Conservation (phyloP, 2,797 vertebrate genomes). For the Tiaroga cobitis region DNA sequence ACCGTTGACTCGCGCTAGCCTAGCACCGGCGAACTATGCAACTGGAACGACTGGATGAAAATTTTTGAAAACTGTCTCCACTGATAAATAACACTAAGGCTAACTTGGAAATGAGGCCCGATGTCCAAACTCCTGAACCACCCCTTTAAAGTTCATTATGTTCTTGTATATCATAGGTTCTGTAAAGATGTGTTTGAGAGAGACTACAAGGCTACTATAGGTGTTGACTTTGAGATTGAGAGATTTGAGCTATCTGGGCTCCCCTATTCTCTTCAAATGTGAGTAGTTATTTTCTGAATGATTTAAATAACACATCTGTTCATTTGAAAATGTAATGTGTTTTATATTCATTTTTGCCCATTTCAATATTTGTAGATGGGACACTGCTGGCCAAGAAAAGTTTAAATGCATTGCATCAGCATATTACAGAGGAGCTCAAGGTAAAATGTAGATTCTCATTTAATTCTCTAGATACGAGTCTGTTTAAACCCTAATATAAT, state of each 20-base stretch:
- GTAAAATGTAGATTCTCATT: conserved; percentile 65
- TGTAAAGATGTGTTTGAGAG: conserved; percentile 89
- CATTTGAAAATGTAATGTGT: background rate
- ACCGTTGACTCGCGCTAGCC: too few relatives aligned
- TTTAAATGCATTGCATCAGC: conserved; percentile 93
- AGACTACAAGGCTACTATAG: conserved; percentile 93
- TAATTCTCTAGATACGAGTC: background rate
- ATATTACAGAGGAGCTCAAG: conserved; percentile 91
- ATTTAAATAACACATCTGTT: background rate
- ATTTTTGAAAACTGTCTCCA: too few relatives aligned
- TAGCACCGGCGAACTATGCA: too few relatives aligned
- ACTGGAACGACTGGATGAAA: too few relatives aligned
- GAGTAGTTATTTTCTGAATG: conserved; percentile 64
- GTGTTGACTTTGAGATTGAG: conserved; percentile 94
- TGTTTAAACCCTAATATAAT: background rate
- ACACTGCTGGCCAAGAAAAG: conserved; percentile 94
- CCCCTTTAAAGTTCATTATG: background rate
- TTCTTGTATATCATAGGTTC: conserved; percentile 75
- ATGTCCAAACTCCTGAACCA: too few relatives aligned
- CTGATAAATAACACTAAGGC: too few relatives aligned
- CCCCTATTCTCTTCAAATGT: conserved; percentile 91
- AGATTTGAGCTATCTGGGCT: conserved; percentile 86
- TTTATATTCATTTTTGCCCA: background rate
- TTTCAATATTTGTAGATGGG: conserved; percentile 81
- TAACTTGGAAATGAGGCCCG: too few relatives aligned